phyloP scores from a whole-genome alignment of 2,797 vertebrate species.

The Mormyrops boulengeri region DNA sequence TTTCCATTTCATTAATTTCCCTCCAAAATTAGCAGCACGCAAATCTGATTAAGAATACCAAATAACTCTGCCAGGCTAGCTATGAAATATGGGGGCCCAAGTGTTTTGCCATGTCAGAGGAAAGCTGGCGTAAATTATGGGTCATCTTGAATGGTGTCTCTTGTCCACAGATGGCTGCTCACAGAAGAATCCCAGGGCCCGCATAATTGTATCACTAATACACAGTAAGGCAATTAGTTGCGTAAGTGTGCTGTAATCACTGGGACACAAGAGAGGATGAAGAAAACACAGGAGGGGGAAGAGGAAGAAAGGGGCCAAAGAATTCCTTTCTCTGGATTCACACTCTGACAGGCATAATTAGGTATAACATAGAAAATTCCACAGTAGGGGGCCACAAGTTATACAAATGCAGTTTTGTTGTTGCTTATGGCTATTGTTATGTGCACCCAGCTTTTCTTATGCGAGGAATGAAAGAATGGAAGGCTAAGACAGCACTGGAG shows the following conservation, averaged over 20 bases:
- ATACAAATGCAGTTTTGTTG: slow-evolving; percentile 70
- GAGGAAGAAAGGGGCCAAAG: slow-evolving; percentile 63
- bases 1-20: background rate
- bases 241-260: slow-evolving; percentile 97
- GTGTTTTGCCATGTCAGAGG: slow-evolving; percentile 71
- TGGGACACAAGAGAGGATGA: slow-evolving; percentile 82
- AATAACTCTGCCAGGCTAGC: slow-evolving; percentile 65
- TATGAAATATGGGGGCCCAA: slow-evolving; percentile 81
- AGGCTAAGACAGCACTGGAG: background rate
- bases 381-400: slow-evolving; percentile 69
- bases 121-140: slow-evolving; percentile 94
- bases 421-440: slow-evolving; percentile 2
- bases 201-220: slow-evolving; percentile 99
- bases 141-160: slow-evolving; percentile 90
- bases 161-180: slow-evolving; percentile 91
- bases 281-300: slow-evolving; percentile 72
- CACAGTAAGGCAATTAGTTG: slow-evolving; percentile 98
- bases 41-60: slow-evolving; percentile 45
- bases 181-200: slow-evolving; percentile 83
- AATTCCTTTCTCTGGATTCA: slow-evolving; percentile 74
- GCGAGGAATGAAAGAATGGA: background rate
- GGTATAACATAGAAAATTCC: slow-evolving; percentile 83
- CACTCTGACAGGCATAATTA: slow-evolving; percentile 88
- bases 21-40: slow-evolving; percentile 62
- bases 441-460: background rate